Evolutionary conservation across 2,888 invertebrate genomes (phyloP).

Genomic region (Ormia ochracea): DNA sequence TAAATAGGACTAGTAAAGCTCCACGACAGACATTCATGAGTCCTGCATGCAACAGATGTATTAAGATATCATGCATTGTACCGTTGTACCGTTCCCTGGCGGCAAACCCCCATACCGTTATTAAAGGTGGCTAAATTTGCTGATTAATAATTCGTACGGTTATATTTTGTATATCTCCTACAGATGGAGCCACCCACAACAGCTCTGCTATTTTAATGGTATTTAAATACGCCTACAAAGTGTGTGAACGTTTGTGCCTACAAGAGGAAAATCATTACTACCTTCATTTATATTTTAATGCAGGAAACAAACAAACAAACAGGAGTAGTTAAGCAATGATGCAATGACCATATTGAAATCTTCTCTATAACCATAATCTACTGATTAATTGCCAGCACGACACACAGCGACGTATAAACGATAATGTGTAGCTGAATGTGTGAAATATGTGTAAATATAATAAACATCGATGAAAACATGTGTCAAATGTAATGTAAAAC

Average conservation of each 20-base stretch:
- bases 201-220: not conserved
- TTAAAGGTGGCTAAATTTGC: not conserved
- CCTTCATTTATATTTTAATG: not conserved
- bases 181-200: not conserved
- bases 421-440: constrained; percentile 7
- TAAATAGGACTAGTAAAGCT: too few species aligned
- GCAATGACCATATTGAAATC: not conserved
- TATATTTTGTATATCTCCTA: not conserved
- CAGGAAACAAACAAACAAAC: not conserved
- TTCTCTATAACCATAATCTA: constrained; percentile 12
- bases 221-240: not conserved
- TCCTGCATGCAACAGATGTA: too few species aligned
- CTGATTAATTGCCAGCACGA: constrained; percentile 54
- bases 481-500: constrained; percentile 59
- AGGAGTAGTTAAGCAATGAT: not conserved
- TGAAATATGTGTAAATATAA: constrained; percentile 55
- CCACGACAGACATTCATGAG: too few species aligned
- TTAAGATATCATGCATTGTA: not conserved
- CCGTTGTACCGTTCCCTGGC: not conserved
- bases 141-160: not conserved
- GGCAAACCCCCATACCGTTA: not conserved
- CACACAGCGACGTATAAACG: not conserved
- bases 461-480: constrained; percentile 60
- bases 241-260: not conserved
- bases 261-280: not conserved